Conservation (phyloP, 92 coral and sea anemone genomes). For the Palythoa heliodiscus region DNA sequence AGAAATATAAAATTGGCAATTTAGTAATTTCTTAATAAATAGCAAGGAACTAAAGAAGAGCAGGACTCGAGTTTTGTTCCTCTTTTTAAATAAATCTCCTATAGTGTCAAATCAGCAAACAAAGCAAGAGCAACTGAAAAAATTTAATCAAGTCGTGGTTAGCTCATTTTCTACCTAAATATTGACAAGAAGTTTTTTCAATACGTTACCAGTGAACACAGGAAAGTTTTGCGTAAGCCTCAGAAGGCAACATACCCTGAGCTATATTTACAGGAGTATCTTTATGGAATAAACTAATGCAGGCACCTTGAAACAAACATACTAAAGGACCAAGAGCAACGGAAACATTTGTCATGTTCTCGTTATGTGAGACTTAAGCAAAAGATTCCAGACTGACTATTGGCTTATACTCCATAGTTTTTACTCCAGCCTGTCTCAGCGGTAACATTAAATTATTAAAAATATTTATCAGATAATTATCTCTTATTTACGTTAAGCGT, state of each 20-base stretch:
- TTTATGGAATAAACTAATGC: neutral
- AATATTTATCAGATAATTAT: constrained; percentile 26
- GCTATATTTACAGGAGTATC: neutral
- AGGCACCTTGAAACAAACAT: neutral
- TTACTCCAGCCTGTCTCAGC: constrained; percentile 1
- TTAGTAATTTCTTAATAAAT: no score
- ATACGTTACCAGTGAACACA: no score
- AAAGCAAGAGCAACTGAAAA: no score
- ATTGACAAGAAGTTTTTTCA: no score
- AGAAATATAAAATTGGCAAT: no score
- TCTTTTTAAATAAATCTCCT: no score
- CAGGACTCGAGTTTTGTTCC: no score
- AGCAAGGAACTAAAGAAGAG: no score
- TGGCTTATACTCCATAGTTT: neutral
- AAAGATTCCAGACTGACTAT: neutral
- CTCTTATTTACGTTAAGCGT: constrained; percentile 18
- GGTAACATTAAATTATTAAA: neutral
- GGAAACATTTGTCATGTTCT: neutral
- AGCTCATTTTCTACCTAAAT: no score
- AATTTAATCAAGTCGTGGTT: no score
- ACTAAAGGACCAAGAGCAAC: neutral
- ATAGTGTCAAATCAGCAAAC: no score
- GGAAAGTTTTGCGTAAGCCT: neutral
- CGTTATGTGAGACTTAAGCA: neutral
- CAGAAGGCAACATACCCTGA: neutral